phyloP scores from a whole-genome alignment of 2,888 invertebrate species.

The Lepidocyrtoides sp. region DNA sequence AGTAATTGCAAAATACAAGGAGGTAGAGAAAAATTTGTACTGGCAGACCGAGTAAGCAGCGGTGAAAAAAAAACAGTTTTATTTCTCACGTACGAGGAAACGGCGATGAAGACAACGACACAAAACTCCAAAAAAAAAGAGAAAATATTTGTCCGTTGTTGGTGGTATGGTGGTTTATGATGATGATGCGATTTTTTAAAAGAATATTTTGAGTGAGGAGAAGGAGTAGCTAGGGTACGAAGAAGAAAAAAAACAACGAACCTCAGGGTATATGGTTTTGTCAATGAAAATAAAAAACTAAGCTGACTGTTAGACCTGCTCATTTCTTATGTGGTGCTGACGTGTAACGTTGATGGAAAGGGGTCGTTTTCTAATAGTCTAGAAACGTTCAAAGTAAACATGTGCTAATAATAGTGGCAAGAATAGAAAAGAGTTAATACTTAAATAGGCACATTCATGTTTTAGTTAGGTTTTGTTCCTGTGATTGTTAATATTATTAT shows the following conservation, averaged over 20 bases:
- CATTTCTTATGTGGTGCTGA: too few species aligned
- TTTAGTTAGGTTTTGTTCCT: background rate
- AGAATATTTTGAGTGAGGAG: too few species aligned
- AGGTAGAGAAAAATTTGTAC: background rate
- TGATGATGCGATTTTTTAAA: too few species aligned
- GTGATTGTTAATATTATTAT: background rate
- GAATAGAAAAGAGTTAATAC: background rate
- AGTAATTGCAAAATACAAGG: background rate
- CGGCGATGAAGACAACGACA: background rate
- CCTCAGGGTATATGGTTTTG: too few species aligned
- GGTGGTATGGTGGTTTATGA: too few species aligned
- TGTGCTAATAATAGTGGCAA: background rate
- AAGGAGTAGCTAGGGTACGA: too few species aligned
- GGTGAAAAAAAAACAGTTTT: background rate
- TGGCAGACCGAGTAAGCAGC: background rate
- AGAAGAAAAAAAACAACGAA: background rate
- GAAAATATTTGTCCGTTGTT: background rate
- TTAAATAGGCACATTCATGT: background rate
- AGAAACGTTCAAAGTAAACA: background rate
- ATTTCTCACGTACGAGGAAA: slow-evolving; percentile 11
- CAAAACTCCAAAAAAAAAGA: background rate
- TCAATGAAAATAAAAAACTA: too few species aligned
- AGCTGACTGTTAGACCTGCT: background rate
- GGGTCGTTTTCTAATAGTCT: background rate
- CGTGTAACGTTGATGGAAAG: background rate